Evolutionary conservation across 2,888 invertebrate species (phyloP).

Genomic region (Eristalinus aeneus): DNA sequence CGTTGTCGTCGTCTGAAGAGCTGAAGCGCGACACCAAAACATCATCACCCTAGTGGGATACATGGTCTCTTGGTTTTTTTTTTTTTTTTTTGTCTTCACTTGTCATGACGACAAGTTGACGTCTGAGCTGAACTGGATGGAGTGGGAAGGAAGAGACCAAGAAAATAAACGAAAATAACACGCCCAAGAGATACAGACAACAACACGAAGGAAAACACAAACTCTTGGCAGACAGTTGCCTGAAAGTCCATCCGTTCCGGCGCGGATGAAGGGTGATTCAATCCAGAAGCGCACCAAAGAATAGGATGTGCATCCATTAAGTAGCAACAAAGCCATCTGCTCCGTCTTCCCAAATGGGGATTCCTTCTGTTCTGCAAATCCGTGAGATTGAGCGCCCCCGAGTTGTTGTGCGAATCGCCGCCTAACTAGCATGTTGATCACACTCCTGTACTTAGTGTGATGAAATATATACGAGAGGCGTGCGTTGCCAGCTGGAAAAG

Average conservation of each 20-base stretch:
- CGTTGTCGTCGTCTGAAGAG: not conserved
- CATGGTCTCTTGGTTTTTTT: not conserved
- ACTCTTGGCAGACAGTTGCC: conserved; percentile 60
- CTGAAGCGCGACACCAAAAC: conserved; percentile 16
- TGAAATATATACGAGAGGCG: conserved; percentile 54
- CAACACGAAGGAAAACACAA: conserved; percentile 46
- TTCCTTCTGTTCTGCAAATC: conserved; percentile 26
- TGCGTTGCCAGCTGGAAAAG: conserved; percentile 26
- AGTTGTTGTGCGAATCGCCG: conserved; percentile 32
- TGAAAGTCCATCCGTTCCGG: not conserved
- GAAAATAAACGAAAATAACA: conserved; percentile 25
- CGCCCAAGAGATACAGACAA: conserved; percentile 24
- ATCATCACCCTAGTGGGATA: conserved; percentile 7
- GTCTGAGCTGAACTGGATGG: conserved; percentile 41
- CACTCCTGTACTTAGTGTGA: conserved; percentile 61
- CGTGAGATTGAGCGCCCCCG: conserved; percentile 34
- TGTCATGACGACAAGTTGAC: conserved; percentile 62
- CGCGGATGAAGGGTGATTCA: not conserved
- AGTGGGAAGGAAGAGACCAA: not conserved
- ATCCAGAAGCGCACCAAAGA: conserved; percentile 4
- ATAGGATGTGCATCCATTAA: conserved; percentile 65
- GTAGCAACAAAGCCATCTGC: conserved; percentile 60
- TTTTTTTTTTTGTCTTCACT: conserved; percentile 22
- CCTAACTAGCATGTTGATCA: conserved; percentile 54
- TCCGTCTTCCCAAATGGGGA: conserved; percentile 9